Evolutionary conservation across 92 coral and sea anemone genomes (phyloP), one percentile per base, ranked within the genome.

Genomic region (Zoanthus sociatus): DNA sequence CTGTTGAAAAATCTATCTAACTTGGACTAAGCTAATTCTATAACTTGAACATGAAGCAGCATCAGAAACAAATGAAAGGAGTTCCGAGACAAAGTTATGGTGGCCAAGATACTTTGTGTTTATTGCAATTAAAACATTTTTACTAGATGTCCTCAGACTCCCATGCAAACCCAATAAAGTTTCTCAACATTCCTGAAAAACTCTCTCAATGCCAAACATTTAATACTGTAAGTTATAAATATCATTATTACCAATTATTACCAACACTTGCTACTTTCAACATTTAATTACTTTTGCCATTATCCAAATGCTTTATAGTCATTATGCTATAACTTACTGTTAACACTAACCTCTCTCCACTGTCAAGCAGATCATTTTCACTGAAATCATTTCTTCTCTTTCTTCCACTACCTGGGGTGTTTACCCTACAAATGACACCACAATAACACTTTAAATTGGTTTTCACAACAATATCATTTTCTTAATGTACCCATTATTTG

Each of bases 381-480:
- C 86, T 97, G 94, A 93, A 83, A 20, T 97, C 99, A 69, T 90
- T 91, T 70, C 99, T 92, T 88, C 99, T 87, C 37, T 95, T 97
- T 71, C 98, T 90, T 47, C 97, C 95, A 90, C 98, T 95, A 30
- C 92, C 94, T 21, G 98, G 94, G 13, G 98, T 94, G 71, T 89
- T 92, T 3, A 90, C 94, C 53, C 96, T 93, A 61, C 16, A 87
- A 79, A 61, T 56, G 1, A 90, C 44, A 45, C 0, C n/a, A 68
- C n/a, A 69, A 67, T 9, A 30, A 9, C 16, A 16, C 69, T 63
- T 63, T 26, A 63, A 16, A 16, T 3, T 50, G 8, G 16, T 63
- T 16, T 5, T 13, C 18, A 61, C 18, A 11, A 37, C 42, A 37
- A 37, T 37, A 37, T 37, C 4, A 37, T 2, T 6, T 63, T 63